A percentile compares a stretch with the other conserved stretches of the same genome.
These are phyloP conservation scores for Vidua chalybeata DNA, from an alignment of 2,113 vertebrate species.

Conservation along the genomic window DNA sequence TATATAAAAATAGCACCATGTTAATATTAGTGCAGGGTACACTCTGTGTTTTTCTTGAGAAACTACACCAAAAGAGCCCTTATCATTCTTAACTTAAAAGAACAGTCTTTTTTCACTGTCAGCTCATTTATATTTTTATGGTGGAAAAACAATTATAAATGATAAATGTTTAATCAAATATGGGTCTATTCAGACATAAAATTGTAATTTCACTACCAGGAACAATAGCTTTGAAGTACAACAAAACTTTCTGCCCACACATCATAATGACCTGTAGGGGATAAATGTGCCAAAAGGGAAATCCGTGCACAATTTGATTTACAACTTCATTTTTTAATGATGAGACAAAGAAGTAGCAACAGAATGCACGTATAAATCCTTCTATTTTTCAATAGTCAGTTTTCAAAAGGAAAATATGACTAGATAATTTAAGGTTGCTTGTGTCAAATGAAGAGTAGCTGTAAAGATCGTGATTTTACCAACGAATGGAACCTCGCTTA, in stretches of 20 bases:
- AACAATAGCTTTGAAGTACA: conserved; percentile 26
- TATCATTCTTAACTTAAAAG: neutral
- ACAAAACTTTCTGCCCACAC: neutral
- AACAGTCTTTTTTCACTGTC: neutral
- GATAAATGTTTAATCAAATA: conserved; percentile 30
- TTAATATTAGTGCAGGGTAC: accelerated
- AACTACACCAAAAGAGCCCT: neutral
- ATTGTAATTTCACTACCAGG: neutral
- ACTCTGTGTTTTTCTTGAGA: neutral
- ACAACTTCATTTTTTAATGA: conserved; percentile 30
- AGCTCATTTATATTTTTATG: neutral
- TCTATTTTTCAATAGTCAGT: conserved; percentile 30
- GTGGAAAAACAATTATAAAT: neutral
- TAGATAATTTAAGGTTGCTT: conserved; percentile 36
- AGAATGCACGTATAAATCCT: conserved; percentile 38
- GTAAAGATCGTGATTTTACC: neutral
- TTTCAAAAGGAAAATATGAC: conserved; percentile 9
- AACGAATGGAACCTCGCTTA: neutral
- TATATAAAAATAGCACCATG: neutral
- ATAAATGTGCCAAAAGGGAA: conserved; percentile 55
- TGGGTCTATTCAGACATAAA: conserved; percentile 1
- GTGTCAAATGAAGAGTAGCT: neutral
- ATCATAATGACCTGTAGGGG: neutral
- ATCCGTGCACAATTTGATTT: conserved; percentile 46
- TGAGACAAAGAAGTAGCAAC: conserved; percentile 38